These are phyloP conservation scores for Lasioglossum albipes DNA, from an alignment of 1,140 invertebrate species.

Conservation along the genomic window DNA sequence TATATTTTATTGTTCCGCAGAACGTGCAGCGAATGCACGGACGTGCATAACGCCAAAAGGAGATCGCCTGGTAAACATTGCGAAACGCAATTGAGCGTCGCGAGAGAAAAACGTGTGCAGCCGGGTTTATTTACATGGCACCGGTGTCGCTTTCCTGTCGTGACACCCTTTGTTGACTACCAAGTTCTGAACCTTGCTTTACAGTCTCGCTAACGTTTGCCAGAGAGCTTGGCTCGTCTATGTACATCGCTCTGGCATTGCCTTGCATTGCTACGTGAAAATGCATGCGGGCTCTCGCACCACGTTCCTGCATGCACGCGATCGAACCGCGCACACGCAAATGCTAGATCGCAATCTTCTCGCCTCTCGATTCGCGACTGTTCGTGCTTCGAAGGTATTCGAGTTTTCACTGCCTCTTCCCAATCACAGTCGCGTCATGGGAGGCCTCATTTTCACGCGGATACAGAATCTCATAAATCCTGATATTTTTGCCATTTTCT, in stretches of 20 bases:
- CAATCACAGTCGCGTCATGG: constrained; percentile 19
- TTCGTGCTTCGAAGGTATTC: constrained; percentile 26
- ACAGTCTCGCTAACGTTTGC: no score
- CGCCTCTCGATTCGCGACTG: neutral
- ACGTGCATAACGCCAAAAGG: no score
- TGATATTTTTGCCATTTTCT: neutral
- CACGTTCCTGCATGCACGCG: neutral
- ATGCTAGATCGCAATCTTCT: constrained; percentile 20
- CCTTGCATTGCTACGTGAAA: neutral
- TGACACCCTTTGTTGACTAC: no score
- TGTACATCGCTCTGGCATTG: no score
- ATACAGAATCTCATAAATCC: neutral
- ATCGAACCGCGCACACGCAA: neutral
- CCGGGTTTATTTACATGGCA: no score
- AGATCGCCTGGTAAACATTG: neutral
- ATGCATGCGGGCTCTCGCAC: neutral
- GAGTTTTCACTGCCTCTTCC: constrained; percentile 35
- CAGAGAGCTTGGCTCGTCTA: no score
- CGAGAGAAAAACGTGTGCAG: neutral
- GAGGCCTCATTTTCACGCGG: constrained; percentile 10
- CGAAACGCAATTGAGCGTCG: neutral
- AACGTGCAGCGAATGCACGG: no score
- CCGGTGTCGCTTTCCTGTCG: no score
- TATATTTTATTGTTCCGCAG: no score
- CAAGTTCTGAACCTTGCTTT: no score